Evolutionary conservation across 2,113 vertebrate species (phyloP), one percentile per base, ranked within the genome.

Genomic region (Oenanthe oenanthe): DNA sequence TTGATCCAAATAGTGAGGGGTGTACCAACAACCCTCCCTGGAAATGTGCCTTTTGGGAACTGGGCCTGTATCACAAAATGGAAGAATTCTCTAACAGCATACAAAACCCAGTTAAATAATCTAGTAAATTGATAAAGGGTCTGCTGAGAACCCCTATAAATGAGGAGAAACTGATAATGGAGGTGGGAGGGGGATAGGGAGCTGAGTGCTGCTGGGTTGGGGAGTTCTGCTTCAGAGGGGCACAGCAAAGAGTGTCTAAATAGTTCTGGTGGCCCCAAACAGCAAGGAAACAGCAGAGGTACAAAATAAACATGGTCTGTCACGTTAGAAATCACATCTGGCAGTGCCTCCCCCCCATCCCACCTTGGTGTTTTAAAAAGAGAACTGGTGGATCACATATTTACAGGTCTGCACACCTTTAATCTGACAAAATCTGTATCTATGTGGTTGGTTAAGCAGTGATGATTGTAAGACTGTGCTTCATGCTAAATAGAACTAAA

Each of bases 171-270:
- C 28, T 31, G 29, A 8, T 26, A 45, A 45, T 9, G 8, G 70
- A 42, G 43, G 24, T 50, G 17, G 22, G 20, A 85, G 26, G 5
- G 13, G 19, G 31, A 17, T 2, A 8, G 51, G 47, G 32, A 68
- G 38, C 50, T 21, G 38, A 31, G 65, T 9, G 43, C 28, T 2
- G 1, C 56, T 36, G 54, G 0, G 0, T 29, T 1, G 1, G 40
- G 24, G 58, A 42, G 31, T 9, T 80, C 34, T 54, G 17, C 31
- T 83, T 48, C 21, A 17, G n/a, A 56, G 42, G 13, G 67, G 34
- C 10, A 14, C 3, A 2, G 10, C n/a, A 31, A 72, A 68, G 34
- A 85, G 8, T 31, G 31, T 26, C 31, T 21, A 32, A 70, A 38
- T 6, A 6, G 40, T 8, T 57, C 34, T 26, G 22, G 34, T 47